Conservation (phyloP, 2,888 invertebrate species). For the Macrophya alboannulata region DNA sequence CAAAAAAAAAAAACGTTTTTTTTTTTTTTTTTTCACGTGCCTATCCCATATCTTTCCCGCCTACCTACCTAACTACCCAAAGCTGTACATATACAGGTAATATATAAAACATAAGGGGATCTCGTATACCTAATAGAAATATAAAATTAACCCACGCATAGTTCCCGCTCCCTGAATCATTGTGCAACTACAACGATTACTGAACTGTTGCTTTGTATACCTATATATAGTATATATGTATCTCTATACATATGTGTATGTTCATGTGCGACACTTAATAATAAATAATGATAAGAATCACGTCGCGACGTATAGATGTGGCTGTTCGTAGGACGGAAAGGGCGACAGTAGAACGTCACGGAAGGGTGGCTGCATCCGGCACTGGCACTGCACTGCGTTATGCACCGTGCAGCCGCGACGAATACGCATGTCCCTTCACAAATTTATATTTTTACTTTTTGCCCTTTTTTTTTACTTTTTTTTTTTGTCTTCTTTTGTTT, state of each 20-base stretch:
- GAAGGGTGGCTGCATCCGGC: slow-evolving; percentile 52
- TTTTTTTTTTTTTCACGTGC: too few relatives aligned
- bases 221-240: background rate
- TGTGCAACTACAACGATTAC: background rate
- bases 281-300: slow-evolving; percentile 40
- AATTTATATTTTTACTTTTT: background rate
- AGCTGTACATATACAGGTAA: too few relatives aligned
- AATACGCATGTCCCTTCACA: slow-evolving; percentile 10
- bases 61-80: too few relatives aligned
- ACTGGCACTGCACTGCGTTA: background rate
- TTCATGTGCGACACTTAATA: background rate
- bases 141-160: slow-evolving; percentile 17
- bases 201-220: background rate
- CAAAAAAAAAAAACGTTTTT: too few relatives aligned
- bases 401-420: background rate
- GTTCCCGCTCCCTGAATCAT: background rate
- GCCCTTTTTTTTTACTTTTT: slow-evolving; percentile 16
- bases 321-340: slow-evolving; percentile 9
- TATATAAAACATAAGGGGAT: background rate
- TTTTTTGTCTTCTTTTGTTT: background rate
- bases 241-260: background rate
- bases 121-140: background rate
- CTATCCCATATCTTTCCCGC: too few relatives aligned
- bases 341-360: slow-evolving; percentile 31
- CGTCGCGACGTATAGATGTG: background rate